Conservation (phyloP, 1,140 invertebrate species). For the Formica exsecta region DNA sequence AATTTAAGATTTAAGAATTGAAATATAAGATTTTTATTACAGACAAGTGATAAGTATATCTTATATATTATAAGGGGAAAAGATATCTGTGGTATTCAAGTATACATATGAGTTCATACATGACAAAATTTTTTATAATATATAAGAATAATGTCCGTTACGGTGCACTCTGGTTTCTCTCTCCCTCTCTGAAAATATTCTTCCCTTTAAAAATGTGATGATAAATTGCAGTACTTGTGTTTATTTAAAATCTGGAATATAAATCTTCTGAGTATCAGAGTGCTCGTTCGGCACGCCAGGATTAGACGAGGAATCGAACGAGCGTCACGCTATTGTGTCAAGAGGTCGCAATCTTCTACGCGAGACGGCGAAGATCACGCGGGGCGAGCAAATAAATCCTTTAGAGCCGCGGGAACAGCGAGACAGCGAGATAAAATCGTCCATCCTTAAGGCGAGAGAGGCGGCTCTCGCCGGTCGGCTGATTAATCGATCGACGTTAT, state of each 20-base stretch:
- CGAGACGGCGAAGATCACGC: background rate
- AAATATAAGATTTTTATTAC: background rate
- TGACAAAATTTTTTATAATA: background rate
- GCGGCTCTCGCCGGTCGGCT: constrained; percentile 37
- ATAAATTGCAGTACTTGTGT: background rate
- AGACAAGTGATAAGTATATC: too few species aligned
- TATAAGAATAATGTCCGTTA: background rate
- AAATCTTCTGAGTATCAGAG: background rate
- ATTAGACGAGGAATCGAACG: constrained; percentile 8
- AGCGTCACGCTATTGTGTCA: constrained; percentile 27
- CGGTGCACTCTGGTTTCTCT: background rate
- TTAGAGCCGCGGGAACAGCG: constrained; percentile 46
- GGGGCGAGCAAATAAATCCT: constrained; percentile 54
- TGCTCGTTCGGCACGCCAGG: background rate
- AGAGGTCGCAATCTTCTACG: constrained; percentile 49
- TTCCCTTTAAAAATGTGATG: background rate
- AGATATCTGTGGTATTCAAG: background rate
- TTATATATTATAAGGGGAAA: background rate
- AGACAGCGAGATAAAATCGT: constrained; percentile 61
- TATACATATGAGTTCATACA: background rate
- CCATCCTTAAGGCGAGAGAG: constrained; percentile 56
- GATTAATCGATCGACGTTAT: constrained; percentile 69
- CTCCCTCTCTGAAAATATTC: background rate
- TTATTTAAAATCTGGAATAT: constrained; percentile 5
- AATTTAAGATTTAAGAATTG: too few species aligned